Evolutionary conservation across 2,797 vertebrate species (phyloP), one percentile per base, ranked within the genome.

Genomic region (Anniella stebbinsi): DNA sequence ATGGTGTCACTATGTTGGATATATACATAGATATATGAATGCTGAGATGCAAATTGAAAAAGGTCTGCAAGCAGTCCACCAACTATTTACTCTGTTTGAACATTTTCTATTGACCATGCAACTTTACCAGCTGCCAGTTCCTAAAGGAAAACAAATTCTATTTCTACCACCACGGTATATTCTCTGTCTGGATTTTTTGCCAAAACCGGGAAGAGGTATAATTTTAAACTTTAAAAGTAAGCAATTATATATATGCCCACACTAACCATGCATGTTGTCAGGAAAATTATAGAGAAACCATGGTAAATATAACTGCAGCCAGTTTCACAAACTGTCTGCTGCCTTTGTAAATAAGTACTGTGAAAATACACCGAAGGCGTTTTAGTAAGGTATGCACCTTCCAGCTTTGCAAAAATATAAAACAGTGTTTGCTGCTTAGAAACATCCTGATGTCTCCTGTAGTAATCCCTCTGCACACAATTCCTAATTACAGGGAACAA

Each of bases 281-380:
- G 57, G 77, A 92, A 95, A 96, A 94, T 93, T 95, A 95, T 0
- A 95, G 92, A 88, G 87, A 45, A 86, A 93, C 85, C 90, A 93
- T 94, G 94, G 91, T 90, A 94, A 94, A 90, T 90, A 93, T 41
- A 92, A 89, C 66, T 76, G 70, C 77, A 93, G 91, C 28, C 86
- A 91, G 76, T 89, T 94, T 72, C 92, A 88, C 87, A 94, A 96
- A 89, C 72, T 85, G 45, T 91, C 66, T 86, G 23, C 17, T 92
- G 89, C 88, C 91, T 91, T 93, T 18, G 8, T 93, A 95, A 96
- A 94, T 91, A 96, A 93, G 80, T 80, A 76, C 38, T 84, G 51
- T 51, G 48, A 94, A 96, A 96, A 95, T 92, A 94, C 91, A 93
- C 8, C 91, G 92, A 87, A 78, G 76, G 93, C 90, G 93, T 72